phyloP scores from a whole-genome alignment of 2,888 invertebrate genomes.

The Scaptomyza reducta region DNA sequence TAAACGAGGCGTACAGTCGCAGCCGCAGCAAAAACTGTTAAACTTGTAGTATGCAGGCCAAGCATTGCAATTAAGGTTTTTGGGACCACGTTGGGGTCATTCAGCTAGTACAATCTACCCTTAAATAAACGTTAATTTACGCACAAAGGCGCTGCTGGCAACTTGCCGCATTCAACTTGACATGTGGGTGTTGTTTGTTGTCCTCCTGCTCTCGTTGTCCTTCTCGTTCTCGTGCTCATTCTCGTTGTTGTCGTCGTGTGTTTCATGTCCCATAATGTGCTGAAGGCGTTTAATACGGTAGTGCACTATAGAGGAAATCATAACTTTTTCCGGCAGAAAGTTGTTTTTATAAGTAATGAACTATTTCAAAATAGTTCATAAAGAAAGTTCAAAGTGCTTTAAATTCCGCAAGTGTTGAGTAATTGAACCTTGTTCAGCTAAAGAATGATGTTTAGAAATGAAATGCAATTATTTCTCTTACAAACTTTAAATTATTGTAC shows the following conservation, averaged over 20 bases:
- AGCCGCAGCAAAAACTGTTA: conserved; percentile 18
- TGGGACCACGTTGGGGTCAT: conserved; percentile 37
- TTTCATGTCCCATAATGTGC: conserved; percentile 65
- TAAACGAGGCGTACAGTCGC: conserved; percentile 65
- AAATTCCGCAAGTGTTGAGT: too few species aligned
- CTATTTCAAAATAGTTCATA: too few species aligned
- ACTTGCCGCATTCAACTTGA: conserved; percentile 41
- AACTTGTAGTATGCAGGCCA: conserved; percentile 22
- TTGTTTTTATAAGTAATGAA: neutral
- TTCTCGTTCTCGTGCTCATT: neutral
- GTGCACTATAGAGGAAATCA: neutral
- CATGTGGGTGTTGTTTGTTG: conserved; percentile 41
- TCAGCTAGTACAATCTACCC: conserved; percentile 7
- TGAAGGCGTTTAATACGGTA: conserved; percentile 56
- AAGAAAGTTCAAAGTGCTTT: too few species aligned
- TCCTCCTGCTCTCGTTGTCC: conserved; percentile 15
- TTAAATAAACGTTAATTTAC: conserved; percentile 37
- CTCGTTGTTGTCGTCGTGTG: conserved; percentile 2
- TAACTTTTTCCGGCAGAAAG: neutral
- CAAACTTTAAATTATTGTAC: too few species aligned
- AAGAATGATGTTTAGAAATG: too few species aligned
- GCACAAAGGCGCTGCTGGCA: conserved; percentile 45
- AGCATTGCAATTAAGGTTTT: conserved; percentile 72
- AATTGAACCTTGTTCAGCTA: too few species aligned
- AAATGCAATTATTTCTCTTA: too few species aligned